phyloP scores from a whole-genome alignment of 2,113 vertebrate species.

The Eudyptes chrysolophus region DNA sequence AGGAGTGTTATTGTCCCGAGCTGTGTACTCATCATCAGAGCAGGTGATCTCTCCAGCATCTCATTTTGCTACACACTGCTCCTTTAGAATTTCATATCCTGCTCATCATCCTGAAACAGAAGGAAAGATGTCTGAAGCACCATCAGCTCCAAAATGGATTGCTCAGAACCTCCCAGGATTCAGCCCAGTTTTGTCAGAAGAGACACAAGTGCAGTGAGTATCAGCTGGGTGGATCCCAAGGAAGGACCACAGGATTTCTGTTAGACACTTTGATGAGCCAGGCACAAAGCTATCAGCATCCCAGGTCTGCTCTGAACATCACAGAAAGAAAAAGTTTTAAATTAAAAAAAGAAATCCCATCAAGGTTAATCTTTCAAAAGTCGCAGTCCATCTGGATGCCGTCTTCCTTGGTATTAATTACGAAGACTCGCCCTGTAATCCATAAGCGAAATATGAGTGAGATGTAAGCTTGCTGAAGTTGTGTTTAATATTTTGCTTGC shows the following conservation, averaged over 20 bases:
- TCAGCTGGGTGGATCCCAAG: not conserved
- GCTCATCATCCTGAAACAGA: not conserved
- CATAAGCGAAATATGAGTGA: not conserved
- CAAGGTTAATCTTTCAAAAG: conserved; percentile 43
- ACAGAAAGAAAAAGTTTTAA: not conserved
- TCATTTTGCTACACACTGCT: not conserved
- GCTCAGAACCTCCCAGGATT: not conserved
- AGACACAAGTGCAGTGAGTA: not conserved
- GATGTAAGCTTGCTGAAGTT: not conserved
- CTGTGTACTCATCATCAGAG: not conserved
- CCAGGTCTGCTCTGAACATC: not conserved
- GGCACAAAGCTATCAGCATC: not conserved
- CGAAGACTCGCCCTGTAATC: not conserved
- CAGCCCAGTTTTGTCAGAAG: not conserved
- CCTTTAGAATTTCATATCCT: not conserved
- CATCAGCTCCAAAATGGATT: not conserved
- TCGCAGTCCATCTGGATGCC: not conserved
- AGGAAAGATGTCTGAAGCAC: not conserved
- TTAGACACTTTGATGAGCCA: not conserved
- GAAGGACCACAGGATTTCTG: not conserved
- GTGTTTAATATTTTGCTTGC: conserved; percentile 30
- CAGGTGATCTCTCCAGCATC: not conserved
- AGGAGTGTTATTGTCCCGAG: accelerated
- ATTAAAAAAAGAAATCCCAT: conserved; percentile 1
- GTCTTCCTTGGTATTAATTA: not conserved